Base-by-base conservation (phyloP, 2,113 vertebrate species). In the Ciconia maguari region DNA sequence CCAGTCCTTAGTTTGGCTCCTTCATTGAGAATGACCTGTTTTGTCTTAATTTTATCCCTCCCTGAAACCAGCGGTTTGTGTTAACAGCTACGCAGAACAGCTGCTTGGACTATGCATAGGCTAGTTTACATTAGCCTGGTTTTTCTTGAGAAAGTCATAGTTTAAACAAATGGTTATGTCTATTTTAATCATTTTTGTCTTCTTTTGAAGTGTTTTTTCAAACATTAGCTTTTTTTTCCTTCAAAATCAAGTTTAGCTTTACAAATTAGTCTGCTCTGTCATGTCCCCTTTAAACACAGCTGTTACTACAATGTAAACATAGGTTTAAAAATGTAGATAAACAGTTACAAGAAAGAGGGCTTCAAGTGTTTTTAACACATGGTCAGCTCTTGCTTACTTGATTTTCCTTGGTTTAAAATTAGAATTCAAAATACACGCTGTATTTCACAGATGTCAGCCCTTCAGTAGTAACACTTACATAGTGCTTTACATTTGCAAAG, bases 121-220 rank as follows among this genome's bases (percentile, higher is more conserved):
- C 96, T 92, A 96, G 98, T 98, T 98, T 98, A 98, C 97, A 98
- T 98, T 98, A 98, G 89, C 86, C 95, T 96, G 97, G 57, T 96
- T 98, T 98, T 98, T 98, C 97, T 98, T 96, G 95, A 98, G 97
- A 98, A 98, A 98, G 97, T 98, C 98, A 98, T 97, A 97, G 97
- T 98, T 98, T 98, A 98, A 98, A 98, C 97, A 98, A 98, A 98
- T 98, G 98, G 97, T 98, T 98, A 98, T 98, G 98, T 98, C 98
- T 98, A 98, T 98, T 98, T 98, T 98, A 98, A 98, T 98, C 75
- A 98, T 98, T 98, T 98, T 98, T 98, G 97, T 96, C 97, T 97
- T 98, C 97, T 98, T 98, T 98, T 98, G 98, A 98, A 98, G 98
- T 98, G 95, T 98, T 98, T 98, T 97, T 98, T 97, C 96, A 97